Evolutionary conservation across 2,797 vertebrate species (phyloP), one percentile per base, ranked within the genome.

Genomic region (Urocyon cinereoargenteus): DNA sequence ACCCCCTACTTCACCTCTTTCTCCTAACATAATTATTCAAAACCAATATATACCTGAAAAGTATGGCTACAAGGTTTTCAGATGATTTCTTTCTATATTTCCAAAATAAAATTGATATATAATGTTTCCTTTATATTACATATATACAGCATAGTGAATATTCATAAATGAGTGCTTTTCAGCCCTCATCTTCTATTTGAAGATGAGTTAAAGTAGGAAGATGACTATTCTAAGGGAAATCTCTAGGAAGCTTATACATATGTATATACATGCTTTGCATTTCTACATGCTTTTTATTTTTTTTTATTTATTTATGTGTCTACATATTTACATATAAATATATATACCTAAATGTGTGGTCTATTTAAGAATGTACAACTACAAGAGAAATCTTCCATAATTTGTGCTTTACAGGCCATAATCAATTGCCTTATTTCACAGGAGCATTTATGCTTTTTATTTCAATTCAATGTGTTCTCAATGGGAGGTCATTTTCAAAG

Each of bases 401-500:
- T 24, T 72, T 53, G 34, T 86, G 34, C 3, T 95, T 97, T 97
- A 88, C 57, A 84, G 16, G 45, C 6, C 57, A 85, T 77, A 96
- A 95, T 96, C 86, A 90, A 94, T 96, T 79, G 16, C 75, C 28
- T 97, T 96, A 83, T 86, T 81, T 97, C 89, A 85, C 2, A 57
- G 34, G 3, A 92, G 16, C 40, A 81, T 97, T 97, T 81, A 72
- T 0, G 51, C 0, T 24, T 82, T 84, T 79, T 51, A 53, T 66
- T 86, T 34, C 28, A 28, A 53, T 92, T 86, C 53, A 89, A n/a
- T 36, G 57, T 81, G 34, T 75, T 97, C 14, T 18, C 94, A 90
- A 18, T n/a, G 24, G 85, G 90, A 98, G 86, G 87, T 77, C 79
- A 83, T 94, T 98, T 98, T 97, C 86, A 78, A 96, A 96, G 83